Percentiles rank a stretch among this genome's conserved stretches.
Conservation (phyloP, 2,797 vertebrate genomes). For the Chelidonichthys spinosus region DNA sequence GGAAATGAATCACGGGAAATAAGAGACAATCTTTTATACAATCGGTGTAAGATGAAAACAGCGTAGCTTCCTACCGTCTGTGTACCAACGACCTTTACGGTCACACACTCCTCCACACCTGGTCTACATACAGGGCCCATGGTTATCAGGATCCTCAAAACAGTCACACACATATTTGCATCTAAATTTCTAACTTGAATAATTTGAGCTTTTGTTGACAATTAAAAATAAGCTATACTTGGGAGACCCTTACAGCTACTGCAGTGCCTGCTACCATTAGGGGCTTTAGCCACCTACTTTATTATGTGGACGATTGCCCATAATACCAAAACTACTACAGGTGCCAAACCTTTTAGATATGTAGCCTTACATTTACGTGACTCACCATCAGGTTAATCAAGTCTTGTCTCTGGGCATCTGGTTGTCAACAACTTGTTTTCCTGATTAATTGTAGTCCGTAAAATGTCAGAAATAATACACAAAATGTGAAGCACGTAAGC, state of each 20-base stretch:
- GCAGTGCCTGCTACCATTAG: slow-evolving; percentile 3
- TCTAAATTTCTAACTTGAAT: slow-evolving; percentile 33
- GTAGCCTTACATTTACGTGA: background rate
- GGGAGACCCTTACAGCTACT: slow-evolving; percentile 7
- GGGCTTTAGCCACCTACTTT: background rate
- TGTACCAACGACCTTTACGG: background rate
- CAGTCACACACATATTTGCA: slow-evolving; percentile 35
- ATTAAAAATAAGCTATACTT: slow-evolving; percentile 12
- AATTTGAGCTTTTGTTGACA: background rate
- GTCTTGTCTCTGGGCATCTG: background rate
- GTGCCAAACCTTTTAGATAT: background rate
- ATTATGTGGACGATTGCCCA: background rate
- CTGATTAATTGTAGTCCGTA: background rate
- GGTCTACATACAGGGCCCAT: slow-evolving; percentile 6
- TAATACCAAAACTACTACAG: background rate
- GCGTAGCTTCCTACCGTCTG: background rate
- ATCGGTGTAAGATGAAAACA: slow-evolving; percentile 29
- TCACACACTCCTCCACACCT: slow-evolving; percentile 24
- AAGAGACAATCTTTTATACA: slow-evolving; percentile 6
- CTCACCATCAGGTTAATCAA: background rate
- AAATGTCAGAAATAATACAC: background rate
- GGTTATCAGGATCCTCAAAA: slow-evolving; percentile 21
- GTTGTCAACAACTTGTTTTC: background rate
- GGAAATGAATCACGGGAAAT: slow-evolving; percentile 38
- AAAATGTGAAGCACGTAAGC: background rate